These are phyloP conservation scores for Lithophane semibrunnea DNA, from an alignment of 2,888 invertebrate species.

Conservation along the genomic window DNA sequence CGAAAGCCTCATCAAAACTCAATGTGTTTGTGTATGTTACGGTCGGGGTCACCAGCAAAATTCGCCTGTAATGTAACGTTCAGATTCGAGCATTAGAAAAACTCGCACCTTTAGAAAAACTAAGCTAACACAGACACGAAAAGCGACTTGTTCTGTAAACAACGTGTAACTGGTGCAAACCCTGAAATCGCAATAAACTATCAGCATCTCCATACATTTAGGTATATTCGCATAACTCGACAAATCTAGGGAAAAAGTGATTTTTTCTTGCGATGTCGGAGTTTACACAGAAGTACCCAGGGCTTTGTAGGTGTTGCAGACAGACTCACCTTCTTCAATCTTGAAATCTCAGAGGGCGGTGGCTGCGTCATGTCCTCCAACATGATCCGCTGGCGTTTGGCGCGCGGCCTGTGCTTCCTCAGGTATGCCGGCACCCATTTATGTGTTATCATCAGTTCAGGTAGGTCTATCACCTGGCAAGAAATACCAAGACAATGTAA, in stretches of 20 bases:
- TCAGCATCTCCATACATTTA: not conserved
- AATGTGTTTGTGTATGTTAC: too few relatives aligned
- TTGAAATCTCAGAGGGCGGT: slow-evolving; percentile 74
- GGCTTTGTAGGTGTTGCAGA: not conserved
- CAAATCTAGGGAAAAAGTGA: not conserved
- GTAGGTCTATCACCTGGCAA: slow-evolving; percentile 75
- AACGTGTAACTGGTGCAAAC: not conserved
- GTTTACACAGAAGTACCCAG: not conserved
- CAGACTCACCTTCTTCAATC: slow-evolving; percentile 77
- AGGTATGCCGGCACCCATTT: slow-evolving; percentile 83
- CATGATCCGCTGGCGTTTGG: slow-evolving; percentile 74
- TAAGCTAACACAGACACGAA: too few relatives aligned
- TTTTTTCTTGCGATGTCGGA: too few relatives aligned
- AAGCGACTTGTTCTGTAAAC: too few relatives aligned
- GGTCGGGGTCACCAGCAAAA: too few relatives aligned
- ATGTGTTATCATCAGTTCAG: slow-evolving; percentile 71
- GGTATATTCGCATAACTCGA: not conserved
- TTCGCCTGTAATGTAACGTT: too few relatives aligned
- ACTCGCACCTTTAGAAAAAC: too few relatives aligned
- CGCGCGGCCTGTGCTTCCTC: slow-evolving; percentile 69
- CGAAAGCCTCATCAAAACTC: too few relatives aligned
- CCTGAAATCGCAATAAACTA: not conserved
- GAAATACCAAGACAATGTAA: not conserved
- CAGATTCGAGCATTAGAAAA: too few relatives aligned
- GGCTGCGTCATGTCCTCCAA: slow-evolving; percentile 78